Conservation (phyloP, 2,113 vertebrate species). For the Lutjanus erythropterus region DNA sequence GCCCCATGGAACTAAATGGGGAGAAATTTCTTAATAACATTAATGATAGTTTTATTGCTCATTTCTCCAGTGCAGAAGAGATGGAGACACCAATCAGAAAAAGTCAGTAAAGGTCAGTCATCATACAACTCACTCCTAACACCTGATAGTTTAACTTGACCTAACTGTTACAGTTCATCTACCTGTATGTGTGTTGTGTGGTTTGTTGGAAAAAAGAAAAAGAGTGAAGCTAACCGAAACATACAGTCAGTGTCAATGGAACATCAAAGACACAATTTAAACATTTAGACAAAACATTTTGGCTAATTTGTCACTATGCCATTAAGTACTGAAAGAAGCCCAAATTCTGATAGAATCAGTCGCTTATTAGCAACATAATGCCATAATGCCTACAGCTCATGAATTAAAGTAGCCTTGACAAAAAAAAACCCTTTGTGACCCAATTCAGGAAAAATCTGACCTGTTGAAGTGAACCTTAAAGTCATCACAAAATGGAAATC, state of each 20-base stretch:
- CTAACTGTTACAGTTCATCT: not conserved
- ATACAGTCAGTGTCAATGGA: not conserved
- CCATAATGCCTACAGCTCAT: too few species aligned
- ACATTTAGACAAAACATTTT: too few species aligned
- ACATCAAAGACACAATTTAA: too few species aligned
- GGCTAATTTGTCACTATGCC: not conserved
- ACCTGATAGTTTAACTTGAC: not conserved
- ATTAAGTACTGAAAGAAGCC: not conserved
- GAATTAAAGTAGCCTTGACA: not conserved
- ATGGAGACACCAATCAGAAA: too few species aligned
- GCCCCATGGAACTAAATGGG: not conserved
- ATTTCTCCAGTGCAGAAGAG: not conserved
- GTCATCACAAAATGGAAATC: too few species aligned
- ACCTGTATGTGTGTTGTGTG: not conserved
- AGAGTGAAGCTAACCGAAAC: not conserved
- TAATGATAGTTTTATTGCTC: not conserved
- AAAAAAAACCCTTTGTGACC: not conserved
- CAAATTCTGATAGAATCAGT: too few species aligned
- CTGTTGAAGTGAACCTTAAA: too few species aligned
- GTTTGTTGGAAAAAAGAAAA: not conserved
- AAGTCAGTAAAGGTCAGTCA: not conserved
- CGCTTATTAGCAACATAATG: too few species aligned
- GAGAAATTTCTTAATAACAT: not conserved
- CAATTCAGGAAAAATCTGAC: too few species aligned
- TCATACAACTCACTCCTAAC: not conserved